phyloP scores from a whole-genome alignment of 1,140 invertebrate species.

The Acromyrmex charruanus region DNA sequence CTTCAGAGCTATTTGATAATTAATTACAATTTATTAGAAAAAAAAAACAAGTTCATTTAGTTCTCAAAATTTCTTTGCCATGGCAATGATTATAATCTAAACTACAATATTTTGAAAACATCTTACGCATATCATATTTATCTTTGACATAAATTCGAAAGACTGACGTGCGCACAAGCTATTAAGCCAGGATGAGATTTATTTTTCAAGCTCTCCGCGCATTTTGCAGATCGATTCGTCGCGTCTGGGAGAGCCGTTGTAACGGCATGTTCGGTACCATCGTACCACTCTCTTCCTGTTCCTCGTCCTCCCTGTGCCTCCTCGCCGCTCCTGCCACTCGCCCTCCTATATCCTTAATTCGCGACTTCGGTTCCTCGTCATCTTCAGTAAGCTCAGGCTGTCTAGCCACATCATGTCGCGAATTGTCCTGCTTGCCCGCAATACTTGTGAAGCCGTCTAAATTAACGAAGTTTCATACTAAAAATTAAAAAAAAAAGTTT shows the following conservation, averaged over 20 bases:
- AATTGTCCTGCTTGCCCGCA: not conserved
- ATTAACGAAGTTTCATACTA: not conserved
- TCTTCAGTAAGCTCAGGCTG: conserved; percentile 75
- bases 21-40: not conserved
- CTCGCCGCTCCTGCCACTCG: conserved; percentile 12
- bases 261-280: conserved; percentile 74
- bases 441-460: not conserved
- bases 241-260: conserved; percentile 75
- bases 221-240: conserved; percentile 80
- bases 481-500: not conserved
- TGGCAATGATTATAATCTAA: not conserved
- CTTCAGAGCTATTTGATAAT: not conserved
- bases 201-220: conserved; percentile 57
- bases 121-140: conserved; percentile 6
- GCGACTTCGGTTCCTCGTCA: conserved; percentile 63
- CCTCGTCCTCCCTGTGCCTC: conserved; percentile 35
- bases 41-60: not conserved
- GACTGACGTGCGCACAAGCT: conserved; percentile 64
- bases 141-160: conserved; percentile 17
- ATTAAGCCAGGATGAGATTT: conserved; percentile 62
- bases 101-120: not conserved
- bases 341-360: conserved; percentile 52
- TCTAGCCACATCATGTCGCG: conserved; percentile 66
- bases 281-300: conserved; percentile 80
- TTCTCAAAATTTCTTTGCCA: not conserved